phyloP scores from a whole-genome alignment of 2,797 vertebrate genomes.

The Triplophysa yarkandensis region DNA sequence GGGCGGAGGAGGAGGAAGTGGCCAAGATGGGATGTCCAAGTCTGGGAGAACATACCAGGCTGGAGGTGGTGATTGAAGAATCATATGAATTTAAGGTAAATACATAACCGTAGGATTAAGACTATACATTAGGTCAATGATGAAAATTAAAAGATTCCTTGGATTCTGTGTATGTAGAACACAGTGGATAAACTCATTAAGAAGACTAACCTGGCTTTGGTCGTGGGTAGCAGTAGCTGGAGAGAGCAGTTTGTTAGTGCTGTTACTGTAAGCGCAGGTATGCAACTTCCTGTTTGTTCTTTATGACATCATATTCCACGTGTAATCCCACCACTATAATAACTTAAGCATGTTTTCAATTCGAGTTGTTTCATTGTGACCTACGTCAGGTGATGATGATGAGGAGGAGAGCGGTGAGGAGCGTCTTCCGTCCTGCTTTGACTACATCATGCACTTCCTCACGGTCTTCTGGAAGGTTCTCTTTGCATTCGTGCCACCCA shows the following conservation, averaged over 20 bases:
- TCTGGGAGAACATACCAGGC: constrained; percentile 77
- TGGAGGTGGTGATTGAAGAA: constrained; percentile 84
- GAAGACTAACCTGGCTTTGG: constrained; percentile 85
- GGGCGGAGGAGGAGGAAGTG: constrained; percentile 75
- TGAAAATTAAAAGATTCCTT: not conserved
- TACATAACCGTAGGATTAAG: not conserved
- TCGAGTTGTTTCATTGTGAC: constrained; percentile 1
- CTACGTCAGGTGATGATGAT: constrained; percentile 79
- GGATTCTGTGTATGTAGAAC: constrained; percentile 65
- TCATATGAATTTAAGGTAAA: constrained; percentile 86
- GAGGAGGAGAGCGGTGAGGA: constrained; percentile 86
- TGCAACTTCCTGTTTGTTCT: constrained; percentile 39
- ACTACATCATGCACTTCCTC: constrained; percentile 92
- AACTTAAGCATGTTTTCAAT: too few species aligned
- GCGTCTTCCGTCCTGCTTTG: constrained; percentile 85
- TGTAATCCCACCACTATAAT: not conserved
- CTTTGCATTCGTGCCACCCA: constrained; percentile 85
- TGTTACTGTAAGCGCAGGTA: constrained; percentile 85
- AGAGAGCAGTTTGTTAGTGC: constrained; percentile 86
- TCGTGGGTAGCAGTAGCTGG: constrained; percentile 88
- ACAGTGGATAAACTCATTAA: constrained; percentile 87
- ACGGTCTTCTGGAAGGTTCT: constrained; percentile 89
- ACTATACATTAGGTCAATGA: too few species aligned
- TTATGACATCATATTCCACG: not conserved
- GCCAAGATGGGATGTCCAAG: constrained; percentile 82